A percentile compares a stretch with the other conserved stretches of the same genome.
phyloP scores from a whole-genome alignment of 1,140 invertebrate species.

The Octopus sinensis region DNA sequence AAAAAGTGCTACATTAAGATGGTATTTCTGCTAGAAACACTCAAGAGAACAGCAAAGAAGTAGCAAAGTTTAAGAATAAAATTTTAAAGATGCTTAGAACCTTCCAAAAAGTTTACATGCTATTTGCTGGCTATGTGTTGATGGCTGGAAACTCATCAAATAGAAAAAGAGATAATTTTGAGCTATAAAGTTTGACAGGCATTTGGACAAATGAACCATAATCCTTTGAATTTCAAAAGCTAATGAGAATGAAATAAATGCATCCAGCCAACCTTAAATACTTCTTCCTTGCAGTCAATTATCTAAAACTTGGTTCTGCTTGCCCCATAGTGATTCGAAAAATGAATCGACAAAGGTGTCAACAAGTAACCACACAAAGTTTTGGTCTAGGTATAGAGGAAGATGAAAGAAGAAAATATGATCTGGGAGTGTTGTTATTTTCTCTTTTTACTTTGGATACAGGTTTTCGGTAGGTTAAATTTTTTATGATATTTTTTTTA shows the following conservation, averaged over 20 bases:
- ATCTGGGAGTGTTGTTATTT: background rate
- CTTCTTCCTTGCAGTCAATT: background rate
- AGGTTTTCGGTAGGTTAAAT: background rate
- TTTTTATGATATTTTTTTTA: background rate
- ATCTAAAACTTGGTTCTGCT: background rate
- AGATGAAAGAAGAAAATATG: background rate
- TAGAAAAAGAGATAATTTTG: background rate
- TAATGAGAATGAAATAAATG: background rate
- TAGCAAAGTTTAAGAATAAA: too few species aligned
- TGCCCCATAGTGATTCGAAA: constrained; percentile 1
- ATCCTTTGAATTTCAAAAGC: background rate
- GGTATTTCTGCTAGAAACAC: background rate
- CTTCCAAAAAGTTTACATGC: too few species aligned
- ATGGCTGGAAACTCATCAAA: background rate
- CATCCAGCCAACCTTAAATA: background rate
- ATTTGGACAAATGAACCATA: background rate
- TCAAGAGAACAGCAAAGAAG: too few species aligned
- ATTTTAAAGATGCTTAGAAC: too few species aligned
- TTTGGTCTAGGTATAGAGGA: constrained; percentile 10
- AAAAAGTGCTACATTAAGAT: background rate
- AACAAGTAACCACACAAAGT: constrained; percentile 10
- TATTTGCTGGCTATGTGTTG: background rate
- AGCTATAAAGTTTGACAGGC: background rate
- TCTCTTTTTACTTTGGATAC: background rate
- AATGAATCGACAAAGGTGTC: background rate